Percentiles rank a stretch among this genome's conserved stretches.
phyloP scores from a whole-genome alignment of 2,113 vertebrate genomes.

The Haemorhous mexicanus region DNA sequence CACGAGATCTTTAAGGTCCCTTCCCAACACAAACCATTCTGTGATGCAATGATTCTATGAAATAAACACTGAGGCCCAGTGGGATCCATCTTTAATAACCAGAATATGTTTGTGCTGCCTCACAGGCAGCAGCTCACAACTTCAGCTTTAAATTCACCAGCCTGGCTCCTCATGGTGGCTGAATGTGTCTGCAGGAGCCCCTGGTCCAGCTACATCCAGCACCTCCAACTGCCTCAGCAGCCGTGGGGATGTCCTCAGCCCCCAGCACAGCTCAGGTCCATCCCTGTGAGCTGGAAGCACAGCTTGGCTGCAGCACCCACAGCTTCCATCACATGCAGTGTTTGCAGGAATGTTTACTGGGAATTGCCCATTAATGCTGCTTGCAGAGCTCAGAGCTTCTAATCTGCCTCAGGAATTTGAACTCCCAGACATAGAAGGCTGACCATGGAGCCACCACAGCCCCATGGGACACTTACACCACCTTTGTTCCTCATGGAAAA shows the following conservation, averaged over 20 bases:
- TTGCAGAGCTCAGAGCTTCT: background rate
- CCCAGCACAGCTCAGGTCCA: accelerated
- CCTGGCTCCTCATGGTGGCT: accelerated
- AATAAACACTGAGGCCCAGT: background rate
- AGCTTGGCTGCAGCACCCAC: background rate
- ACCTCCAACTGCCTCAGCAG: background rate
- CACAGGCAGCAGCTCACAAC: background rate
- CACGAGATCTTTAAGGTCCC: background rate
- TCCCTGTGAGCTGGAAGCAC: background rate
- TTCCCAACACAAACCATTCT: background rate
- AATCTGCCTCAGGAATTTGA: constrained; percentile 4
- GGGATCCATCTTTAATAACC: background rate
- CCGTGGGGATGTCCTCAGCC: background rate
- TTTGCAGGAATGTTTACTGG: background rate
- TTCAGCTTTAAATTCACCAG: background rate
- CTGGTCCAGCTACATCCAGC: background rate
- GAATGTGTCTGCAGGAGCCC: background rate
- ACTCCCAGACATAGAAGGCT: background rate
- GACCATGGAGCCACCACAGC: background rate
- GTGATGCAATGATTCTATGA: background rate
- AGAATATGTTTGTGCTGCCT: background rate
- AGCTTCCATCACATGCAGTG: background rate
- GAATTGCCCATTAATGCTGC: background rate
- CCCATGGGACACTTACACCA: background rate
- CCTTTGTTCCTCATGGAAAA: background rate